Conservation (phyloP, 30 jellyfish, hydroid and myxozoan species). For the Hydractinia symbiolongicarpus region DNA sequence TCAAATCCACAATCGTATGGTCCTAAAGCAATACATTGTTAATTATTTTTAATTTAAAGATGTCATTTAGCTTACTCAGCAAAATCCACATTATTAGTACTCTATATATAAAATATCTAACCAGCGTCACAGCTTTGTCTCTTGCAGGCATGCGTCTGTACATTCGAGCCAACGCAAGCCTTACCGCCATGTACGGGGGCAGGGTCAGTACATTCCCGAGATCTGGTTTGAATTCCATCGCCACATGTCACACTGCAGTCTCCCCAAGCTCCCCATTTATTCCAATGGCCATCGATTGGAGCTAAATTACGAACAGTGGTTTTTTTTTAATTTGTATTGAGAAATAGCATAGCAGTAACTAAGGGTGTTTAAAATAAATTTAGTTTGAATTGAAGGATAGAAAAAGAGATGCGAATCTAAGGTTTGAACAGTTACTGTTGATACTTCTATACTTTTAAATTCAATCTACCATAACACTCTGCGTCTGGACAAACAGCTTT, state of each 20-base stretch:
- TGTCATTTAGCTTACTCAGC: neutral
- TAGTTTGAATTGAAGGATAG: neutral
- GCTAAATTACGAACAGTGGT: slow-evolving; percentile 15
- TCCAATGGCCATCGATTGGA: slow-evolving; percentile 78
- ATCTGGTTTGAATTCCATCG: slow-evolving; percentile 31
- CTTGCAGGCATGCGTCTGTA: slow-evolving; percentile 30
- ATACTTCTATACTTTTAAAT: too few relatives aligned
- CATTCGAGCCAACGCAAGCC: slow-evolving; percentile 37
- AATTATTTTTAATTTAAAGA: neutral
- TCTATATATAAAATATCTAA: neutral
- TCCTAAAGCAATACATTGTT: slow-evolving; percentile 26
- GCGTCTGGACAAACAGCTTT: slow-evolving; percentile 43
- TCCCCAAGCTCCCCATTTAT: slow-evolving; percentile 67
- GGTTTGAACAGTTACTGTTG: too few relatives aligned
- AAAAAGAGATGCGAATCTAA: too few relatives aligned
- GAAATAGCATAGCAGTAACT: neutral
- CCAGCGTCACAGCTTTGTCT: slow-evolving; percentile 51
- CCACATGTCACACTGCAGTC: slow-evolving; percentile 53
- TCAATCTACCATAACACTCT: slow-evolving; percentile 67
- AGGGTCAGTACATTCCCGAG: slow-evolving; percentile 59
- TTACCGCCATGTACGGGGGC: slow-evolving; percentile 56
- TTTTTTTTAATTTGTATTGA: neutral
- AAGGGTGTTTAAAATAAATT: neutral
- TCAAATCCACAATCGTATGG: slow-evolving; percentile 70
- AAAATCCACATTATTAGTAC: neutral